Evolutionary conservation across 2,113 vertebrate genomes (phyloP).

Genomic region (Pseudorasbora parva): DNA sequence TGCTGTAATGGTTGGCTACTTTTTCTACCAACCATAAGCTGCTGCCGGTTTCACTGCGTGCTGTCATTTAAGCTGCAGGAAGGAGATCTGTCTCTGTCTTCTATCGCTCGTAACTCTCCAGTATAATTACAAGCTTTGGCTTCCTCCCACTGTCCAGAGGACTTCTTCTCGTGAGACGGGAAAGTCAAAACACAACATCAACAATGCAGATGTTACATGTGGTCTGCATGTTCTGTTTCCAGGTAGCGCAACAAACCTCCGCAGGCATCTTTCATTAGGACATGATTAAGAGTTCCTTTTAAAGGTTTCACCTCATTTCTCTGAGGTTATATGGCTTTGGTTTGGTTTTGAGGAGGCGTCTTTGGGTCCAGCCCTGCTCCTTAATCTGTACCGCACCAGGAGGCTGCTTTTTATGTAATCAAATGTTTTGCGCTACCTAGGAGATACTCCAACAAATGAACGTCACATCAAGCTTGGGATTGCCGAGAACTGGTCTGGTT

Average conservation of each 20-base stretch:
- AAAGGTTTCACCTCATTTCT: slow-evolving; percentile 27
- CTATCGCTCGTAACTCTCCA: slow-evolving; percentile 59
- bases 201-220: slow-evolving; percentile 31
- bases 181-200: slow-evolving; percentile 9
- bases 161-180: slow-evolving; percentile 11
- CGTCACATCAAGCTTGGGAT: background rate
- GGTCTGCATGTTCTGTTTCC: slow-evolving; percentile 27
- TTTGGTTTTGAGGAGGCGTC: slow-evolving; percentile 51
- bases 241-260: slow-evolving; percentile 22
- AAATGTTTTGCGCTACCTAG: slow-evolving; percentile 56
- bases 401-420: slow-evolving; percentile 24
- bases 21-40: slow-evolving; percentile 7
- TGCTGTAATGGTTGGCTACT: slow-evolving; percentile 6
- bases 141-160: slow-evolving; percentile 67
- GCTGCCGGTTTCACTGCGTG: slow-evolving; percentile 12
- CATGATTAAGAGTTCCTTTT: slow-evolving; percentile 37
- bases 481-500: background rate
- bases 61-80: slow-evolving; percentile 37
- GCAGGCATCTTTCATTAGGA: slow-evolving; percentile 25
- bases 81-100: slow-evolving; percentile 58
- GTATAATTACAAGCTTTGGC: slow-evolving; percentile 76
- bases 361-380: slow-evolving; percentile 25
- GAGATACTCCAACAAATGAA: slow-evolving; percentile 60
- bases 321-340: slow-evolving; percentile 39
- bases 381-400: slow-evolving; percentile 33